These are phyloP conservation scores for Chloropsis hardwickii DNA, from an alignment of 2,113 vertebrate species.

Conservation along the genomic window DNA sequence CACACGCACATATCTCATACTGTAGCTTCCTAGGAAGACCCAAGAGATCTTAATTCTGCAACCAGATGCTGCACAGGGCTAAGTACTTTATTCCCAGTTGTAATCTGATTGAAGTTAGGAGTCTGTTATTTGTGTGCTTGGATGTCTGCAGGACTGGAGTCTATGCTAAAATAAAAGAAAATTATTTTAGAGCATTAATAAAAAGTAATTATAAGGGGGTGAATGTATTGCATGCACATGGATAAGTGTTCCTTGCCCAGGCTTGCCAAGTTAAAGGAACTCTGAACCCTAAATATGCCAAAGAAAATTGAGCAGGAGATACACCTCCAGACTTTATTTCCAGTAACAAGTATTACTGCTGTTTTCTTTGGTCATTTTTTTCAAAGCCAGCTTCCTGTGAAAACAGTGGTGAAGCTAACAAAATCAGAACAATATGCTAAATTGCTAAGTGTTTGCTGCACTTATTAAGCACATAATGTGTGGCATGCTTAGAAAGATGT, in stretches of 20 bases:
- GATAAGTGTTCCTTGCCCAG: background rate
- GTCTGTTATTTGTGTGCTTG: conserved; percentile 8
- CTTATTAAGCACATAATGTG: background rate
- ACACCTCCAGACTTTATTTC: background rate
- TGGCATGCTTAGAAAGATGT: background rate
- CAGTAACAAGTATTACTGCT: background rate
- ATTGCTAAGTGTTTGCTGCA: background rate
- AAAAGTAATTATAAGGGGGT: background rate
- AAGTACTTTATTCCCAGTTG: conserved; percentile 7
- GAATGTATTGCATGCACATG: background rate
- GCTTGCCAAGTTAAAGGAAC: background rate
- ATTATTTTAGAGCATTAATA: background rate
- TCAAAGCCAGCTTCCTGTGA: background rate
- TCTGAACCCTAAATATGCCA: background rate
- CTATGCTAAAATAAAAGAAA: conserved; percentile 12
- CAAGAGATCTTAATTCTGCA: conserved; percentile 10
- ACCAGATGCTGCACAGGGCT: conserved; percentile 9
- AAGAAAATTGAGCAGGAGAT: background rate
- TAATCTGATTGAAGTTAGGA: conserved; percentile 33
- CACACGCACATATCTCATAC: background rate
- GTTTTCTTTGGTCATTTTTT: background rate
- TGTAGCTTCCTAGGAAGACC: background rate
- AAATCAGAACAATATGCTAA: background rate
- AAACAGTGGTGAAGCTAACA: background rate
- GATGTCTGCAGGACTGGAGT: background rate